Evolutionary conservation across 2,797 vertebrate genomes (phyloP).

Genomic region (Decapterus maruadsi): DNA sequence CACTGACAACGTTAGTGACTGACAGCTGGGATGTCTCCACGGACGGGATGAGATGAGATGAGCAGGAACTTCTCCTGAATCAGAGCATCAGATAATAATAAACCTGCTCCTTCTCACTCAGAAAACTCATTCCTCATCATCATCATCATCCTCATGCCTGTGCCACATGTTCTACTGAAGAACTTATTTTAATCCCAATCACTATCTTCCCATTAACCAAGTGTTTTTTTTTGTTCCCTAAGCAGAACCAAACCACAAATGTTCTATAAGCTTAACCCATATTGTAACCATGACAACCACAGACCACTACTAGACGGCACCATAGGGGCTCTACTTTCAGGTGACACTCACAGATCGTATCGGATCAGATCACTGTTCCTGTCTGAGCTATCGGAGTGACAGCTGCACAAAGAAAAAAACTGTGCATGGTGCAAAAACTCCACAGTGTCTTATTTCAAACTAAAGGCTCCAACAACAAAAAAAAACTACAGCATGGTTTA

Average conservation of each 20-base stretch:
- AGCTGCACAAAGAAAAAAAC: background rate
- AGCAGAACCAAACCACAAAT: background rate
- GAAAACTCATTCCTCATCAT: background rate
- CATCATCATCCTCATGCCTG: rapidly evolving
- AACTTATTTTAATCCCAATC: background rate
- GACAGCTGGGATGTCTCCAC: slow-evolving; percentile 16
- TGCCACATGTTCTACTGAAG: background rate
- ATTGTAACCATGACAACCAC: background rate
- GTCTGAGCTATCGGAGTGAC: background rate
- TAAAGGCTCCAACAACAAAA: background rate
- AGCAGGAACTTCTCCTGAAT: slow-evolving; percentile 16
- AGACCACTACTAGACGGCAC: background rate
- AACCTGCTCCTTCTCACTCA: background rate
- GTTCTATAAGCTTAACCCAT: background rate
- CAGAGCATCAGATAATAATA: background rate
- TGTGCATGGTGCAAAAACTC: no score
- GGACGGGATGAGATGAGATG: background rate
- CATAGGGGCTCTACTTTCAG: background rate
- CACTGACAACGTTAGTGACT: slow-evolving; percentile 12
- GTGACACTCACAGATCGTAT: background rate
- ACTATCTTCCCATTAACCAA: background rate
- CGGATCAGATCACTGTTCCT: background rate
- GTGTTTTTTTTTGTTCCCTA: background rate
- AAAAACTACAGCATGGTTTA: background rate
- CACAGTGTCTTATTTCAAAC: background rate